Evolutionary conservation across 2,888 invertebrate genomes (phyloP), one percentile per base, ranked within the genome.

Genomic region (Eristalinus sepulchralis): DNA sequence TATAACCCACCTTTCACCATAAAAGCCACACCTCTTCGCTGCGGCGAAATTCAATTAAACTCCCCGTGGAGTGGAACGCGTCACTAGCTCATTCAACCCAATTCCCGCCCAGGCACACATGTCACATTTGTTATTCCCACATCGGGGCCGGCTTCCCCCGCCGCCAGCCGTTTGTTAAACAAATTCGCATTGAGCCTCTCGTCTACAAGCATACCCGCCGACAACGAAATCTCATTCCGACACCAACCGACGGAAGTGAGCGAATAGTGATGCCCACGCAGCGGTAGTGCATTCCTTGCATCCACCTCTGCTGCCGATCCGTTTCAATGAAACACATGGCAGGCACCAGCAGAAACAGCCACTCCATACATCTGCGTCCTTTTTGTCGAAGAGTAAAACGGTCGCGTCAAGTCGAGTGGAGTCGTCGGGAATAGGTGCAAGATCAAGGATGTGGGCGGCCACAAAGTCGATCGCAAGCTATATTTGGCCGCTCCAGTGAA

Each of bases 401-500:
- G 47, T 47, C 47, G 33, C 66, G 39, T 36, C 34, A 75, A 71
- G 62, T 67, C 55, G 47, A 70, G 66, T 76, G 62, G 80, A 73
- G 66, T 84, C 76, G 80, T 80, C 66, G 70, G 60, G 66, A 75
- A 75, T 66, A 75, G 70, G 79, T 67, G 79, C 70, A 75, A 83
- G 79, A 83, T 83, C 64, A 83, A 83, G 79, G 79, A 84, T 84
- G 83, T 84, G 70, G 83, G 83, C 75, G 83, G 70, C 47, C 22
- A 10, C 39, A 64, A 24, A 70, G 70, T 68, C 57, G 60, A 47
- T 27, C 57, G 53, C 62, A n/a, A 17, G 47, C 34, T 60, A 47
- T 66, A 34, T 64, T 70, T 63, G 70, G 59, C 39, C 60, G 72
- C 66, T 64, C 66, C 34, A 36, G 63, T 27, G 27, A 39, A 27